Percentiles rank a stretch among this genome's conserved stretches.
These are phyloP conservation scores for Lamellibrachia columna DNA, from an alignment of 2,888 invertebrate genomes.

Conservation along the genomic window DNA sequence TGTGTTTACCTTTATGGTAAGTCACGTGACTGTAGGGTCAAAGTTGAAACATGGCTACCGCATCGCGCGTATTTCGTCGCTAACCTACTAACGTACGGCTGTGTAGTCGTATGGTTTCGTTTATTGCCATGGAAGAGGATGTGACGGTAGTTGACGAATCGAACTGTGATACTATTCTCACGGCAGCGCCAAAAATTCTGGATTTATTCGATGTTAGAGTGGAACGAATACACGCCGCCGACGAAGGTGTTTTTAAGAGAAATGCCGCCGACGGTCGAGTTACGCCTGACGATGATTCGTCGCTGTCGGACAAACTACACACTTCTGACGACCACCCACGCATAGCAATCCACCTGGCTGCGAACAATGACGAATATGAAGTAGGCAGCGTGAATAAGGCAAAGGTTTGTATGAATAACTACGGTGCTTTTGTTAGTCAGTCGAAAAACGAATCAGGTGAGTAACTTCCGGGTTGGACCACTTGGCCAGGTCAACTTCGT, in stretches of 20 bases:
- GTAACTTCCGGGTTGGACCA: background rate
- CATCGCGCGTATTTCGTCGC: background rate
- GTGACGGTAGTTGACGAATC: background rate
- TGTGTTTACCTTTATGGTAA: background rate
- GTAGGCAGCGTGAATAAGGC: background rate
- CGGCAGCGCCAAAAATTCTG: background rate
- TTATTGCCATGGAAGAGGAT: background rate
- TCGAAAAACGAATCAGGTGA: background rate
- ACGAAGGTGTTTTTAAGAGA: background rate
- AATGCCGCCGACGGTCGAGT: background rate
- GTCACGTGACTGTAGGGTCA: background rate
- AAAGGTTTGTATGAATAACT: background rate
- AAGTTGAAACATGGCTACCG: background rate
- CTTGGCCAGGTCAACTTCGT: background rate
- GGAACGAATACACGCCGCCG: background rate
- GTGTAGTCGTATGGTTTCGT: background rate
- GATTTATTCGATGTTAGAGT: background rate
- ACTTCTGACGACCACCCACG: background rate
- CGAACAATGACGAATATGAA: background rate
- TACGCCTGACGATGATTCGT: background rate
- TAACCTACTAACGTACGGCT: background rate
- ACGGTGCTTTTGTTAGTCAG: background rate
- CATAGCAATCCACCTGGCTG: background rate
- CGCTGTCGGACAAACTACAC: background rate
- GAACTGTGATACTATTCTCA: background rate